Evolutionary conservation across 2,888 invertebrate genomes (phyloP).

Genomic region (Lymantria monacha): DNA sequence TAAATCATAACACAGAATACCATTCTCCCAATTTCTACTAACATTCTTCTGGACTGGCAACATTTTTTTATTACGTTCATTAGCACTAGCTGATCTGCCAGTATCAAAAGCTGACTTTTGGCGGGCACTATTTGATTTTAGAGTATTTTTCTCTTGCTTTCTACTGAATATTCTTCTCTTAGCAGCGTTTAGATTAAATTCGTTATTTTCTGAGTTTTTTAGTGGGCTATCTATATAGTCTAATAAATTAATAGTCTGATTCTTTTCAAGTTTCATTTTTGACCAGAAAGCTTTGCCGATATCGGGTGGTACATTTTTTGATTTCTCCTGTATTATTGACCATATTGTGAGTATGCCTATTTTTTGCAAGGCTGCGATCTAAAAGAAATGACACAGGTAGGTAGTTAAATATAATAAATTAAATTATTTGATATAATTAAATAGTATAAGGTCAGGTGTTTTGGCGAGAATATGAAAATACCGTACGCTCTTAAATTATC

Average conservation of each 20-base stretch:
- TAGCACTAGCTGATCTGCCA: slow-evolving; percentile 59
- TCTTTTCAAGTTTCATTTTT: slow-evolving; percentile 58
- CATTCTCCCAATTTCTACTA: slow-evolving; percentile 52
- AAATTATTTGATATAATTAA: no score
- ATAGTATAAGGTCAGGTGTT: no score
- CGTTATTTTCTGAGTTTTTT: slow-evolving; percentile 17
- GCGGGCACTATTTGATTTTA: slow-evolving; percentile 41
- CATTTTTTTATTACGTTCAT: slow-evolving; percentile 35
- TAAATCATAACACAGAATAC: slow-evolving; percentile 58
- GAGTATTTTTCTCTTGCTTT: slow-evolving; percentile 45
- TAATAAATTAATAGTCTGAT: slow-evolving; percentile 50
- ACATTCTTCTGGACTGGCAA: slow-evolving; percentile 43
- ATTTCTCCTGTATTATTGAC: slow-evolving; percentile 64
- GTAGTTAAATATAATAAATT: no score
- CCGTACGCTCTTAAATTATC: no score
- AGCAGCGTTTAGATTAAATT: slow-evolving; percentile 63
- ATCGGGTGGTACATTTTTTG: slow-evolving; percentile 39
- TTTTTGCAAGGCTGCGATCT: slow-evolving; percentile 64
- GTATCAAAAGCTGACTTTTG: slow-evolving; percentile 48
- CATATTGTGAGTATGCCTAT: slow-evolving; percentile 63
- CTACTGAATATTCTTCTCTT: slow-evolving; percentile 53
- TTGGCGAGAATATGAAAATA: no score
- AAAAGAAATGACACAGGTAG: slow-evolving; percentile 31
- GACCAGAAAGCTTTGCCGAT: slow-evolving; percentile 70
- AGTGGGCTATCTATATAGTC: slow-evolving; percentile 45